Evolutionary conservation across 2,888 invertebrate genomes (phyloP), one percentile per base, ranked within the genome.

Genomic region (Lamellibrachia satsuma): DNA sequence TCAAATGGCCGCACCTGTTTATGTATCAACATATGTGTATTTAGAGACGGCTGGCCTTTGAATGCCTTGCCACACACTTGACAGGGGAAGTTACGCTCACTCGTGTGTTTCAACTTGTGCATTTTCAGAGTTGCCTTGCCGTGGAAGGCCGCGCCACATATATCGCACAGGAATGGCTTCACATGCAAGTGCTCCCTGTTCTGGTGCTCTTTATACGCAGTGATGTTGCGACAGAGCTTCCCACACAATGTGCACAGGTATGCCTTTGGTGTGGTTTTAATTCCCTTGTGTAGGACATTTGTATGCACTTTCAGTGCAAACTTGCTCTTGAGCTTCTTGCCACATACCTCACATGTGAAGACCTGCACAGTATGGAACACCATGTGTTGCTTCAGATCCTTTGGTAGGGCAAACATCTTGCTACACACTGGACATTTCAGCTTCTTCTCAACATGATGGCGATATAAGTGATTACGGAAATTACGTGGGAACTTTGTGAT

Each of bases 231-330:
- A 52, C 92, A 93, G 3, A 93, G 51, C 52, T 92, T 90, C 15
- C 93, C 93, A 52, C 93, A 93, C 11, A 92, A 52, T 15, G 52
- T 52, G 91, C 93, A 93, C 27, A 92, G 52, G 52, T 92, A 91
- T 9, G 39, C 52, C 75, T 93, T 92, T 27, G 52, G 90, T 2
- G 52, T 27, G 8, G 7, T 15, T 22, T n/a, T 52, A 8, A 93
- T 55, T n/a, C 93, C 93, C 27, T 90, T 52, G 92, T 93, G 93
- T 22, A 92, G 52, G 22, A n/a, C 60, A 7, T 92, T 52, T 3
- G 91, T 90, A 75, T 93, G 93, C 22, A 92, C 22, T 15, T 93
- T 91, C 91, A 93, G 52, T 3, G 92, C 93, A 51, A 75, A 90
- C 55, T 92, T 92, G 55, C 93, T 93, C 52, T 52, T 52, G 51